Evolutionary conservation across 2,888 invertebrate genomes (phyloP).

Genomic region (Brachypalpus laphriformis): DNA sequence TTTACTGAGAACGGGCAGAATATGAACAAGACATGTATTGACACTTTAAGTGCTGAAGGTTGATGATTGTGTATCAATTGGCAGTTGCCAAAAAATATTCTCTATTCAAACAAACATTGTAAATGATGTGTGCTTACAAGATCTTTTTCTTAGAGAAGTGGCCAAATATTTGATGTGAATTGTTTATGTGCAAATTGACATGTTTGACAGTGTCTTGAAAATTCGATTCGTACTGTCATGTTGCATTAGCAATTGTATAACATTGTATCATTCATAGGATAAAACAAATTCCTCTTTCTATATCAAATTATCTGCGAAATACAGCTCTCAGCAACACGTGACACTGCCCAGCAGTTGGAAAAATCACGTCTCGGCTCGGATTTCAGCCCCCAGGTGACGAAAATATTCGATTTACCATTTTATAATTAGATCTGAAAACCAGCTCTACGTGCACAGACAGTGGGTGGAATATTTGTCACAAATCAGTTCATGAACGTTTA

Average conservation of each 20-base stretch:
- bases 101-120: background rate
- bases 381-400: background rate
- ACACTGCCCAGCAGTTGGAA: background rate
- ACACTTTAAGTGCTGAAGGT: background rate
- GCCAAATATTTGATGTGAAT: no score
- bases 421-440: slow-evolving; percentile 33
- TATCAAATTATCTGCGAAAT: background rate
- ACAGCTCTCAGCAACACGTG: slow-evolving; percentile 13
- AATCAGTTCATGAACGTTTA: slow-evolving; percentile 18
- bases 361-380: background rate
- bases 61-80: background rate
- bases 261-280: no score
- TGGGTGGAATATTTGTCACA: background rate
- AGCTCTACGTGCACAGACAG: background rate
- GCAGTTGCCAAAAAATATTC: background rate
- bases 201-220: background rate
- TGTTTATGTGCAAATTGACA: no score
- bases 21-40: background rate
- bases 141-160: background rate
- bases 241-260: no score
- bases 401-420: background rate
- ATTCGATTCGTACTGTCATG: background rate
- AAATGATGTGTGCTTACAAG: background rate
- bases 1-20: no score
- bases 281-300: no score